Conservation (phyloP, 2,797 vertebrate species). For the Echeneis naucrates region DNA sequence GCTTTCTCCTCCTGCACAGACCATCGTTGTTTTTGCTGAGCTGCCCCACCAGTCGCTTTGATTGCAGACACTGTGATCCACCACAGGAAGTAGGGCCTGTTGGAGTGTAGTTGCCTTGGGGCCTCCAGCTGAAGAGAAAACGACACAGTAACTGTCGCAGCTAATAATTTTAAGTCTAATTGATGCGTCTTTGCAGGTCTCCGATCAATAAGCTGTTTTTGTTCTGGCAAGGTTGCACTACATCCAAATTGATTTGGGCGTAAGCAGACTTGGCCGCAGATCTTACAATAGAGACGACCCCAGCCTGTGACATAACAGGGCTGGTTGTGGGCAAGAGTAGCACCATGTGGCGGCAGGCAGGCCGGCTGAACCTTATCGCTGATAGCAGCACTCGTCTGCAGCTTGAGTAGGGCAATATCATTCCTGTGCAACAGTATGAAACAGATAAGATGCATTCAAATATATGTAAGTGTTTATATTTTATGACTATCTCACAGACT, state of each 20-base stretch:
- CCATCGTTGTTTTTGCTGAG: slow-evolving; percentile 77
- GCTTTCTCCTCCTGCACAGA: slow-evolving; percentile 85
- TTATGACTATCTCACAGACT: not conserved
- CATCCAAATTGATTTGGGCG: not conserved
- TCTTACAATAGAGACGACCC: slow-evolving; percentile 84
- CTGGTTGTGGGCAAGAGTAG: slow-evolving; percentile 70
- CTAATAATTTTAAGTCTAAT: not conserved
- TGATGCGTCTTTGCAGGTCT: not conserved
- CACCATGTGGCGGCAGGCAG: slow-evolving; percentile 73
- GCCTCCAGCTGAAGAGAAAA: slow-evolving; percentile 74
- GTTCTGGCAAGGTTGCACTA: not conserved
- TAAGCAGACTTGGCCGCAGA: not conserved
- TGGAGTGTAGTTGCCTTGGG: slow-evolving; percentile 79
- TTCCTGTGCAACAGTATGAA: slow-evolving; percentile 72
- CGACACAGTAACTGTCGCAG: not conserved
- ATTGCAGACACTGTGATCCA: slow-evolving; percentile 80
- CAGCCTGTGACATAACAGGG: slow-evolving; percentile 86
- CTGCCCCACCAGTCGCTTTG: slow-evolving; percentile 83
- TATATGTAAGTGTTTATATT: not conserved
- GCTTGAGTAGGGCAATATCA: slow-evolving; percentile 86
- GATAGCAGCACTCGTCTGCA: slow-evolving; percentile 75
- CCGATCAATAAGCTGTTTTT: not conserved
- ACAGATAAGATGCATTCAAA: not conserved
- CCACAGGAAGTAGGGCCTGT: slow-evolving; percentile 85
- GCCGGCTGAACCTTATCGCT: slow-evolving; percentile 79